A percentile compares a stretch with the other conserved stretches of the same genome.
Conservation (phyloP, 2,888 invertebrate genomes). For the Scaptomyza tumidula region DNA sequence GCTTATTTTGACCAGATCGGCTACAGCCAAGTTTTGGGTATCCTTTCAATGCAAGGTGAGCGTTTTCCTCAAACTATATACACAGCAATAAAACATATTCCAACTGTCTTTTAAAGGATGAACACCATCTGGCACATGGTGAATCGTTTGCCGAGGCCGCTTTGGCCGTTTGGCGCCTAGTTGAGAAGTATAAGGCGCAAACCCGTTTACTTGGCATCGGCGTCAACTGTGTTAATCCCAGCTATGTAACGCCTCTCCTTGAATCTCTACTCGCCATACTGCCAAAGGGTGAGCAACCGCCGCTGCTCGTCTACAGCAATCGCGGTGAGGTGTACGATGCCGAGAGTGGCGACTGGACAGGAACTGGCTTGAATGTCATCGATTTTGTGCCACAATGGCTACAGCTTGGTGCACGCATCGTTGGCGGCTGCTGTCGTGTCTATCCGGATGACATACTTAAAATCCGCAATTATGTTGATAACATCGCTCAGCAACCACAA, state of each 20-base stretch:
- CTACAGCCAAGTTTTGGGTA: constrained; percentile 92
- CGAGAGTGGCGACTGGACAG: constrained; percentile 86
- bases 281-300: constrained; percentile 86
- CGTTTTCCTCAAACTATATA: background rate
- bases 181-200: constrained; percentile 86
- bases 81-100: background rate
- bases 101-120: constrained; percentile 85
- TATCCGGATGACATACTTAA: constrained; percentile 91
- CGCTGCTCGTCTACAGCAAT: constrained; percentile 95
- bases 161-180: constrained; percentile 87
- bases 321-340: constrained; percentile 87
- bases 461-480: constrained; percentile 86
- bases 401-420: constrained; percentile 90
- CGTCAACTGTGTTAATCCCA: constrained; percentile 93
- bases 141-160: constrained; percentile 91
- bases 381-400: constrained; percentile 91
- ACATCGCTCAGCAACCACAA: constrained; percentile 39
- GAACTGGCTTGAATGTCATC: constrained; percentile 85
- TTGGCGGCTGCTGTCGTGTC: constrained; percentile 97
- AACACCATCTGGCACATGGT: constrained; percentile 88
- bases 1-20: constrained; percentile 89
- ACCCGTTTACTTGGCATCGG: constrained; percentile 92
- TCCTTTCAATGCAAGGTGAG: constrained; percentile 90
- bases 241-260: constrained; percentile 87
- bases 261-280: constrained; percentile 84